Evolutionary conservation across 2,797 vertebrate species (phyloP), one percentile per base, ranked within the genome.

Genomic region (Megalops cyprinoides): DNA sequence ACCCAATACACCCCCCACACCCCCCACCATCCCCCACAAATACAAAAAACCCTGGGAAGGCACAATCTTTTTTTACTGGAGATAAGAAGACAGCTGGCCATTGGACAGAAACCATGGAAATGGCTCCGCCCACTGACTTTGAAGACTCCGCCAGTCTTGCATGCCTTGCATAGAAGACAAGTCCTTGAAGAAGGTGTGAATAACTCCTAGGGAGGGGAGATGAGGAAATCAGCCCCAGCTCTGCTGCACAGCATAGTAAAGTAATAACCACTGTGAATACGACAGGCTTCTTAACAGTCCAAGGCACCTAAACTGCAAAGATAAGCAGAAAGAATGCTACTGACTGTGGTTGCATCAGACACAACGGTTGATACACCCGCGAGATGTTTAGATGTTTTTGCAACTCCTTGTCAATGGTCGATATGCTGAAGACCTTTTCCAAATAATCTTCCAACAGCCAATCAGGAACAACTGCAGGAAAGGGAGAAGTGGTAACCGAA

Each of bases 161-260:
- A 90, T 91, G 74, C 89, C 69, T 48, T 15, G 60, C 87, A 90
- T 88, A 86, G 86, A 89, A 88, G 85, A 90, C 88, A 87, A 85
- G 87, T 85, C 84, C 86, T 84, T 87, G 85, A 83, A 82, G 83
- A 87, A 85, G 88, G 87, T 88, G 87, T 85, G 85, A 92, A 91
- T 90, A 90, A 81, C 88, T 90, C 46, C 53, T 67, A 56, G 55
- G 51, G 87, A 87, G 87, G 87, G 87, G 86, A 88, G 85, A 88
- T 85, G 67, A 78, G 86, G 83, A 89, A 86, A 84, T 77, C 84
- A 87, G 77, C 25, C 79, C 60, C 31, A 80, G 58, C 73, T 37
- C 46, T 14, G 42, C 15, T 10, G 18, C 65, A 42, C 65, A 42
- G 37, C 14, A 7, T 37, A 2, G 7, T 18, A 37, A 28, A 67